Percentiles rank a stretch among this genome's conserved stretches.
Evolutionary conservation across 2,888 invertebrate genomes (phyloP).

Genomic region (Keiferia lycopersicella): DNA sequence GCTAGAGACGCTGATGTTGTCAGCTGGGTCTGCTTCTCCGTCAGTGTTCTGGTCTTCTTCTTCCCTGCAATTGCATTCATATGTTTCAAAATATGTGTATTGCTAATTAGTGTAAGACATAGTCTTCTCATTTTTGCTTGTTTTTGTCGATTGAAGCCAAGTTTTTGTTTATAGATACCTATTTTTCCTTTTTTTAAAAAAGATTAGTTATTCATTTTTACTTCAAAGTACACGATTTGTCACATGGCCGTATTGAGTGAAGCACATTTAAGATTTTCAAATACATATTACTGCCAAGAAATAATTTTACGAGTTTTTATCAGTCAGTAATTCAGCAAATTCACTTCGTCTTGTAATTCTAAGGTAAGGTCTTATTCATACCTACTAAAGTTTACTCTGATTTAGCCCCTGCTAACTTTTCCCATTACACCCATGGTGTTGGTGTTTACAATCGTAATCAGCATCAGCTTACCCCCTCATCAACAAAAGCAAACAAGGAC

Average conservation of each 20-base stretch:
- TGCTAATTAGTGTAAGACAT: too few species aligned
- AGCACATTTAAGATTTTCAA: too few species aligned
- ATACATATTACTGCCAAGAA: too few species aligned
- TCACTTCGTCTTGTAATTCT: background rate
- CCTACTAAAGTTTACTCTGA: background rate
- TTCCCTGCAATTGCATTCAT: constrained; percentile 38
- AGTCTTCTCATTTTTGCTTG: too few species aligned
- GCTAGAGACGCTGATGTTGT: constrained; percentile 57
- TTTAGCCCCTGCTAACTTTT: background rate
- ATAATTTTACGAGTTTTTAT: too few species aligned
- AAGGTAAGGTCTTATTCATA: background rate
- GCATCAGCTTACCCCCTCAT: constrained; percentile 40
- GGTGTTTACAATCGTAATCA: constrained; percentile 8
- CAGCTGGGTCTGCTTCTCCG: constrained; percentile 51
- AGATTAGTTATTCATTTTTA: too few species aligned
- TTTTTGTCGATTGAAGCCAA: too few species aligned
- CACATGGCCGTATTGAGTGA: too few species aligned
- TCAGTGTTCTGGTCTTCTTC: constrained; percentile 59
- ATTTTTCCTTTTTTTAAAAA: too few species aligned
- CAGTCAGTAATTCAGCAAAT: too few species aligned
- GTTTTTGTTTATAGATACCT: too few species aligned
- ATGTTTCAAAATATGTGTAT: background rate
- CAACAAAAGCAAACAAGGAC: constrained; percentile 31
- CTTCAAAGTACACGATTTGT: too few species aligned
- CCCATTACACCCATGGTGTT: background rate